phyloP scores from a whole-genome alignment of 1,140 invertebrate species.

The Brachionus plicatilis region DNA sequence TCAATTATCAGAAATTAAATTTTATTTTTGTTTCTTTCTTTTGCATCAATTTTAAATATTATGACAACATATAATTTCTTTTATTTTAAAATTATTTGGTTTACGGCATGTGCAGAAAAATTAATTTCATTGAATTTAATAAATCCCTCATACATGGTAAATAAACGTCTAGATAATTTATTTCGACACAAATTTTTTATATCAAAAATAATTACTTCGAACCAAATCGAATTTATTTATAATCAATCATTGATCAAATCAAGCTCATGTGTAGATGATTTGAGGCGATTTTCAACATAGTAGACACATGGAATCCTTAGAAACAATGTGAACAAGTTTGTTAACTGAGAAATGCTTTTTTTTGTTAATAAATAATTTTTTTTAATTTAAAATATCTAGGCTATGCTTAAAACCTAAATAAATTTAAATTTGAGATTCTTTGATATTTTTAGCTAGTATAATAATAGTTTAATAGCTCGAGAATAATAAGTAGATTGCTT shows the following conservation, averaged over 20 bases:
- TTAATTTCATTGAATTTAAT: neutral
- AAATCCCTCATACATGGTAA: neutral
- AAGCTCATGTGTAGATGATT: neutral
- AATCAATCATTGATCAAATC: neutral
- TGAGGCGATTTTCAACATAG: neutral
- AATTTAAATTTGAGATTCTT: neutral
- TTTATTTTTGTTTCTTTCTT: no score
- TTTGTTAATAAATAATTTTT: neutral
- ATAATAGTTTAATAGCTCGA: neutral
- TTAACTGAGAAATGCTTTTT: neutral
- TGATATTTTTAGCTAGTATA: neutral
- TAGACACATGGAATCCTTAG: neutral
- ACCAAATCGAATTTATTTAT: neutral
- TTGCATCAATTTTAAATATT: no score
- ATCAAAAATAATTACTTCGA: neutral
- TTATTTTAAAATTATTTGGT: neutral
- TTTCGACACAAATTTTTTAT: neutral
- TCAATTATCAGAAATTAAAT: no score
- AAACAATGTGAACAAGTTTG: neutral
- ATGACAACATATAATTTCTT: no score
- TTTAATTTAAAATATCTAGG: neutral
- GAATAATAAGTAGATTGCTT: neutral
- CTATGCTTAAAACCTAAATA: neutral
- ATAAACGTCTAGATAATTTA: neutral
- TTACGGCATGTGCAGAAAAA: neutral